phyloP scores from a whole-genome alignment of 2,888 invertebrate genomes.

The Acanthosepion lycidas region DNA sequence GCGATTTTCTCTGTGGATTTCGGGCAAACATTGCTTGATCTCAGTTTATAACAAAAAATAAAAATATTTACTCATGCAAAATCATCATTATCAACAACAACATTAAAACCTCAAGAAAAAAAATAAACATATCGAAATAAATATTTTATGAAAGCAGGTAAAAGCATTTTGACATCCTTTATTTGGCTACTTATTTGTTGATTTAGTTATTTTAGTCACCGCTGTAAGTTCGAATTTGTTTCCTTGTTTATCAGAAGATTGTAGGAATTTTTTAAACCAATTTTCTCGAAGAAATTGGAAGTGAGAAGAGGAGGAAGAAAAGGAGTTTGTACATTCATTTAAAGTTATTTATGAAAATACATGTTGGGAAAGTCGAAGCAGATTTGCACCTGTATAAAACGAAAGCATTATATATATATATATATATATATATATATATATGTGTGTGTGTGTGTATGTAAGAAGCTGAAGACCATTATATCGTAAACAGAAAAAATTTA shows the following conservation, averaged over 20 bases:
- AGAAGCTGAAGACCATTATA: neutral
- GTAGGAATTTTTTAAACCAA: neutral
- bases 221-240: neutral
- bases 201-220: neutral
- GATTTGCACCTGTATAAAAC: neutral
- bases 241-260: neutral
- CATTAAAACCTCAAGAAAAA: neutral
- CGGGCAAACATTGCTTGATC: neutral
- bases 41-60: neutral
- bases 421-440: neutral
- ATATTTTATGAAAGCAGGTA: conserved; percentile 16
- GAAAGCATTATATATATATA: neutral
- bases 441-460: neutral
- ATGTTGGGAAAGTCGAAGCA: conserved; percentile 4
- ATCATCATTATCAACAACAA: neutral
- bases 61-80: too few species aligned
- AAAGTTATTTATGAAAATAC: conserved; percentile 16
- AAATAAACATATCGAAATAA: neutral
- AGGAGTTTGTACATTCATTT: neutral
- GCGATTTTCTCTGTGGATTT: neutral
- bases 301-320: neutral
- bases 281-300: neutral
- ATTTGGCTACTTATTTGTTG: neutral
- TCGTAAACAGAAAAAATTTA: neutral
- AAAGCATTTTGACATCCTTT: neutral